These are phyloP conservation scores for Chelonia mydas DNA, from an alignment of 2,797 vertebrate genomes.

Conservation along the genomic window DNA sequence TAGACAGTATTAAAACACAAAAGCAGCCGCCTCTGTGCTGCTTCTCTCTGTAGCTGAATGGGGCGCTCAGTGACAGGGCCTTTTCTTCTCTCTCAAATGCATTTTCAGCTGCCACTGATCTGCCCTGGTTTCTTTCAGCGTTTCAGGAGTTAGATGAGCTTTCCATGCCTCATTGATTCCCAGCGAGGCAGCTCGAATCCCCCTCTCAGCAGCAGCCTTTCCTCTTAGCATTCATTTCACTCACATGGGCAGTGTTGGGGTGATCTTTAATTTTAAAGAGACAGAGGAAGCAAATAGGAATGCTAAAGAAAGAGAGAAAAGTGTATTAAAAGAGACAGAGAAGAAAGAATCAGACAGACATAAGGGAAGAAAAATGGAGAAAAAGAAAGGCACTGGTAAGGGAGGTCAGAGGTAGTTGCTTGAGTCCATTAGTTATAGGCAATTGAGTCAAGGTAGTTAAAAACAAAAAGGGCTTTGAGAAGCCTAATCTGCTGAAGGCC, in stretches of 20 bases:
- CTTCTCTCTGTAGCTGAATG: neutral
- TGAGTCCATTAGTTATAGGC: neutral
- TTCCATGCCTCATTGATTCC: conserved; percentile 46
- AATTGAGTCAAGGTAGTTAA: conserved; percentile 28
- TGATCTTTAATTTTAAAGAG: conserved; percentile 62
- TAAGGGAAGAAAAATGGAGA: neutral
- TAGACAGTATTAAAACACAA: neutral
- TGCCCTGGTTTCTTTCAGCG: neutral
- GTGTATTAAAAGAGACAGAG: neutral
- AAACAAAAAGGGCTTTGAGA: neutral
- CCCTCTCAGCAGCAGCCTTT: conserved; percentile 27
- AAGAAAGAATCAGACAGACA: neutral
- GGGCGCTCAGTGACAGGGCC: neutral
- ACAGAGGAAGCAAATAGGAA: neutral
- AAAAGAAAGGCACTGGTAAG: conserved; percentile 24
- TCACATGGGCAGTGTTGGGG: neutral
- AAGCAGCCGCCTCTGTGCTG: neutral
- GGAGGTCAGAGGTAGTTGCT: neutral
- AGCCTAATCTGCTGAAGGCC: neutral
- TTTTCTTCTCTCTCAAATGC: neutral
- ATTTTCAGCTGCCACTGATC: conserved; percentile 1
- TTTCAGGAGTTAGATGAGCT: neutral
- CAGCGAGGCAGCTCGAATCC: conserved; percentile 27
- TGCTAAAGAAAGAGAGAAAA: neutral
- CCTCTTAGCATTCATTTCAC: conserved; percentile 46